These are phyloP conservation scores for Scolopax mira DNA, from an alignment of 2,113 vertebrate species.

Conservation along the genomic window DNA sequence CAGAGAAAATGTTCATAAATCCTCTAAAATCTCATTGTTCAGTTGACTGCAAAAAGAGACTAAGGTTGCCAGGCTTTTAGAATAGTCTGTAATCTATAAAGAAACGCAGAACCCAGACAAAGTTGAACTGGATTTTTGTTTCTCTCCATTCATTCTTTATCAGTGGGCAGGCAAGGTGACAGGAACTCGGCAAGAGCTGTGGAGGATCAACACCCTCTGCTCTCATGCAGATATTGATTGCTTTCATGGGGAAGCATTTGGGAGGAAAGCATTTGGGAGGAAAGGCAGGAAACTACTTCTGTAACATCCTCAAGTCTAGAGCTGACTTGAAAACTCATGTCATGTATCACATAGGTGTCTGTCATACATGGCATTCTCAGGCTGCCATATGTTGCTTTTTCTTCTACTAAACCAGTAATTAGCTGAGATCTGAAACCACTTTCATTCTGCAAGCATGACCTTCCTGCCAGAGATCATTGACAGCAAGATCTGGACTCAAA, in stretches of 20 bases:
- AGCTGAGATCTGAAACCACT: neutral
- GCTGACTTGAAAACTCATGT: neutral
- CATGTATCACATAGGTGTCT: neutral
- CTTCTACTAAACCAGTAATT: neutral
- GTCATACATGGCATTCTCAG: neutral
- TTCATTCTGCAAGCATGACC: neutral
- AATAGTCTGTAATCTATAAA: neutral
- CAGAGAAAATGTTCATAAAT: neutral
- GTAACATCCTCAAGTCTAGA: neutral
- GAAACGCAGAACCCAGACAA: neutral
- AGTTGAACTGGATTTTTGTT: neutral
- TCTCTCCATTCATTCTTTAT: neutral
- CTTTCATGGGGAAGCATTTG: neutral
- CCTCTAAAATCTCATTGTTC: neutral
- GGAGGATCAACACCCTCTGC: neutral
- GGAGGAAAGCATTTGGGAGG: neutral
- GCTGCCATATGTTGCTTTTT: neutral
- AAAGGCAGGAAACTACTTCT: neutral
- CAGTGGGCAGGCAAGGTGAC: neutral
- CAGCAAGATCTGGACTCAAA: neutral
- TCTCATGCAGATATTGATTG: neutral
- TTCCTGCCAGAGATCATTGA: neutral
- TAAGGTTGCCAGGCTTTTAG: neutral
- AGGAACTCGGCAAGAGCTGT: neutral
- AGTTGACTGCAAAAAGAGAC: neutral